Percentiles rank a stretch among this genome's conserved stretches.
phyloP scores from a whole-genome alignment of 1,140 invertebrate genomes.

The Lepidurus apus region DNA sequence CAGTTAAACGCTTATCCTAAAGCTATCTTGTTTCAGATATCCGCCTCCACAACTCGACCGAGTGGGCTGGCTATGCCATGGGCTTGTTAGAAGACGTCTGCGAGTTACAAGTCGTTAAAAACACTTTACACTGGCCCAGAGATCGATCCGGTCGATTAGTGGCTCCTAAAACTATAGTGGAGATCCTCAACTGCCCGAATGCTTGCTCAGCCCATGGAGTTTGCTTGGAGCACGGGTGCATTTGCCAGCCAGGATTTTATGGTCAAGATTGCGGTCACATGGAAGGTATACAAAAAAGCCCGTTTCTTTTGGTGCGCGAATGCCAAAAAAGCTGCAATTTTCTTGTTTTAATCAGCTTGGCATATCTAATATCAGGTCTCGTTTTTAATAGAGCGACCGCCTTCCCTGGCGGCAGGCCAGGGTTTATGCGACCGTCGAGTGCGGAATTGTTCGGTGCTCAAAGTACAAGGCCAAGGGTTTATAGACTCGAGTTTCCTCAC shows the following conservation, averaged over 20 bases:
- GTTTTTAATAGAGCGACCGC: conserved; percentile 1
- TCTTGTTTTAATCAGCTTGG: conserved; percentile 24
- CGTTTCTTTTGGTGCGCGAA: not conserved
- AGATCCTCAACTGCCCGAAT: conserved; percentile 36
- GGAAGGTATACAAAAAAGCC: conserved; percentile 27
- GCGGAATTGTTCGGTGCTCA: conserved; percentile 27
- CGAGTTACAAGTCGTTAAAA: conserved; percentile 33
- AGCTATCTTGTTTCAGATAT: conserved; percentile 30
- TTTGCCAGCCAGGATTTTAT: conserved; percentile 36
- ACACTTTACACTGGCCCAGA: conserved; percentile 31
- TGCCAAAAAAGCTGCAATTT: not conserved
- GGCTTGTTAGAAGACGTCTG: conserved; percentile 34
- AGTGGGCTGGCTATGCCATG: conserved; percentile 32
- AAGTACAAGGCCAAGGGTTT: conserved; percentile 26
- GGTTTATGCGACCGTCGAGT: conserved; percentile 26
- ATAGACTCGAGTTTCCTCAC: conserved; percentile 27
- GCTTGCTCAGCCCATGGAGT: conserved; percentile 35
- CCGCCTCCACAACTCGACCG: conserved; percentile 22
- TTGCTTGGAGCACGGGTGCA: conserved; percentile 35
- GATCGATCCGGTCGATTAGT: conserved; percentile 23
- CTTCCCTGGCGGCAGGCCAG: conserved; percentile 26
- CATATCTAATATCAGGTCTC: conserved; percentile 25
- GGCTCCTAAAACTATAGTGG: conserved; percentile 32
- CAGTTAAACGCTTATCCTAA: not conserved
- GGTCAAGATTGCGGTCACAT: conserved; percentile 33